phyloP scores from a whole-genome alignment of 2,113 vertebrate species.

The Dolichallabes microphthalmus region DNA sequence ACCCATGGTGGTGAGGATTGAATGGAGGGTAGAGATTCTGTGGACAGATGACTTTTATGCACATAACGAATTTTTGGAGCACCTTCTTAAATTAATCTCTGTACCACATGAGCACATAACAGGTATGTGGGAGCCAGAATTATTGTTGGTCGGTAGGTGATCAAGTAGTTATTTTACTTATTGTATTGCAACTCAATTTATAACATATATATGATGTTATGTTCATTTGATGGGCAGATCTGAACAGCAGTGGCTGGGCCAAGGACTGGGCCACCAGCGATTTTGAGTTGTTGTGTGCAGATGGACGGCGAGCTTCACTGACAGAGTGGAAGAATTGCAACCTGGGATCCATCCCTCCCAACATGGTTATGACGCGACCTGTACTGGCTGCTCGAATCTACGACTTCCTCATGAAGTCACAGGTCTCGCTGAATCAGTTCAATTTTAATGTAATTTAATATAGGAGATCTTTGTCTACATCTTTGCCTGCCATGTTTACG shows the following conservation, averaged over 20 bases:
- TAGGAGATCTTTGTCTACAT: background rate
- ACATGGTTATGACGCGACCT: slow-evolving; percentile 81
- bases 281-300: slow-evolving; percentile 80
- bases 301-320: slow-evolving; percentile 72
- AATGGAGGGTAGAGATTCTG: too few relatives aligned
- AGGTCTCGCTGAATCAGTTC: slow-evolving; percentile 67
- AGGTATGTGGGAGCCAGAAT: too few relatives aligned
- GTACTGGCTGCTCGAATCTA: slow-evolving; percentile 79
- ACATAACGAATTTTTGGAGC: too few relatives aligned
- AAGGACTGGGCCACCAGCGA: slow-evolving; percentile 67
- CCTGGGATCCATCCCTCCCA: slow-evolving; percentile 80
- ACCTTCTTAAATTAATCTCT: too few relatives aligned
- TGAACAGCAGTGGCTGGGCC: slow-evolving; percentile 78
- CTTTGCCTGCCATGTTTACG: background rate
- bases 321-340: slow-evolving; percentile 82
- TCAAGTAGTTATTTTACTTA: too few relatives aligned
- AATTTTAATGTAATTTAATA: background rate
- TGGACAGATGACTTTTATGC: too few relatives aligned
- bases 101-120: too few relatives aligned
- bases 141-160: too few relatives aligned
- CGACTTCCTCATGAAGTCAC: slow-evolving; percentile 82
- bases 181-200: too few relatives aligned
- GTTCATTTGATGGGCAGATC: slow-evolving; percentile 62
- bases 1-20: too few relatives aligned
- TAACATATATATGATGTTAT: background rate